These are phyloP conservation scores for Netelia virgata DNA, from an alignment of 2,888 invertebrate genomes.

Conservation along the genomic window DNA sequence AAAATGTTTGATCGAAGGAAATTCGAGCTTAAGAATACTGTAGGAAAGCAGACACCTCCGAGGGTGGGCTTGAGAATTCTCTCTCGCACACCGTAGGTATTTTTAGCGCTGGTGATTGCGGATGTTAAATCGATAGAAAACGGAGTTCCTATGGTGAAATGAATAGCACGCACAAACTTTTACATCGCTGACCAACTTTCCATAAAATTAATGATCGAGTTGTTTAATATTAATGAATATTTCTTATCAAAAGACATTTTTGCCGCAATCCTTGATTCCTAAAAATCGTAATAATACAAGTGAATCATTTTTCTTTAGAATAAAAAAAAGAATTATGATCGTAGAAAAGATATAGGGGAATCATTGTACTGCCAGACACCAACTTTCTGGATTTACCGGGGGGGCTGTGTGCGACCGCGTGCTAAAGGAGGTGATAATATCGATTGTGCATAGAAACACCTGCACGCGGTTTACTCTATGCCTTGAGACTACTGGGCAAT, in stretches of 20 bases:
- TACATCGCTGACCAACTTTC: background rate
- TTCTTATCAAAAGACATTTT: background rate
- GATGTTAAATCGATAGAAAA: constrained; percentile 84
- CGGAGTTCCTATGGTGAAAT: constrained; percentile 83
- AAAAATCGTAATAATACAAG: background rate
- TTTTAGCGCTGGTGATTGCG: constrained; percentile 78
- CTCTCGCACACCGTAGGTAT: constrained; percentile 73
- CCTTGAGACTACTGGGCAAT: constrained; percentile 49
- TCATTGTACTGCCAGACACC: constrained; percentile 27
- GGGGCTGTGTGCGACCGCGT: constrained; percentile 62
- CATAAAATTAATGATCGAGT: background rate
- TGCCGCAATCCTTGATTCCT: background rate
- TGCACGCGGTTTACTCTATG: constrained; percentile 67
- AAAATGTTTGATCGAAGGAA: constrained; percentile 18
- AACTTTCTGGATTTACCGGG: constrained; percentile 48
- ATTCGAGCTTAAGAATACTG: background rate
- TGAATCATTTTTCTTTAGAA: background rate
- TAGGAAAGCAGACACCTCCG: constrained; percentile 24
- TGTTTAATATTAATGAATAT: background rate
- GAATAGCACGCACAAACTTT: constrained; percentile 70
- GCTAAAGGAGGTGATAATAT: constrained; percentile 75
- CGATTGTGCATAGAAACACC: constrained; percentile 75
- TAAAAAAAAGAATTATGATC: background rate
- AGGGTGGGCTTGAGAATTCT: constrained; percentile 12
- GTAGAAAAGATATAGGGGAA: background rate